Base-by-base conservation (phyloP, 2,113 vertebrate genomes). In the Piaya cayana region DNA sequence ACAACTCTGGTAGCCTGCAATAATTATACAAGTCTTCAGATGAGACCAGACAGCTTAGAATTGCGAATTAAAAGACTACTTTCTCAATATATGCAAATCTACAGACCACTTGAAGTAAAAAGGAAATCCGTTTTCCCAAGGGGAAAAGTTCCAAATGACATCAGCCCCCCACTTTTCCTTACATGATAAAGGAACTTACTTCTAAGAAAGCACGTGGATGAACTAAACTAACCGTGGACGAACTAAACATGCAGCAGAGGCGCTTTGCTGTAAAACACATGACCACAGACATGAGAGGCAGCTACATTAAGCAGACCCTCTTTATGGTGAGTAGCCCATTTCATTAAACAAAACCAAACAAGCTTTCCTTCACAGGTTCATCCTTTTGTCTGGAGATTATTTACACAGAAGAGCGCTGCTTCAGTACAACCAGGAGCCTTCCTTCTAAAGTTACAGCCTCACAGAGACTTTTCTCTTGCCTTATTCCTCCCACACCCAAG, bases 141-240 rank as follows among this genome's bases (percentile, higher is more conserved):
- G 25, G 29, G 3, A 67, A 92, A 76, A 76, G 27, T 4, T 62
- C 11, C 27, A 55, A 53, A 17, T 5, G 7, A n/a, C n/a, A 74
- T 10, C 27, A 72, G 20, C 17, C 3, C 11, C 12, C 8, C 6
- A 2, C 13, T 37, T 82, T 77, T 37, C 63, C 32, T 58, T n/a
- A 69, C 8, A n/a, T 0, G 15, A 45, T 14, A 36, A 45, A 45
- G 21, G 39, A 39, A 39, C 39, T n/a, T 17, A 15, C 4, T 6
- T 39, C 32, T 37, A 60, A 79, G 42, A 72, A 93, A 58, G n/a
- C 39, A 32, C 76, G 29, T 13, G 72, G 65, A n/a, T n/a, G n/a
- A n/a, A n/a, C n/a, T n/a, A n/a, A n/a, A n/a, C n/a, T n/a, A n/a
- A n/a, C n/a, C n/a, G n/a, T 1, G 11, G 15, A 62, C 11, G 1